Evolutionary conservation across 2,797 vertebrate species (phyloP).

Genomic region (Galaxias olidus): DNA sequence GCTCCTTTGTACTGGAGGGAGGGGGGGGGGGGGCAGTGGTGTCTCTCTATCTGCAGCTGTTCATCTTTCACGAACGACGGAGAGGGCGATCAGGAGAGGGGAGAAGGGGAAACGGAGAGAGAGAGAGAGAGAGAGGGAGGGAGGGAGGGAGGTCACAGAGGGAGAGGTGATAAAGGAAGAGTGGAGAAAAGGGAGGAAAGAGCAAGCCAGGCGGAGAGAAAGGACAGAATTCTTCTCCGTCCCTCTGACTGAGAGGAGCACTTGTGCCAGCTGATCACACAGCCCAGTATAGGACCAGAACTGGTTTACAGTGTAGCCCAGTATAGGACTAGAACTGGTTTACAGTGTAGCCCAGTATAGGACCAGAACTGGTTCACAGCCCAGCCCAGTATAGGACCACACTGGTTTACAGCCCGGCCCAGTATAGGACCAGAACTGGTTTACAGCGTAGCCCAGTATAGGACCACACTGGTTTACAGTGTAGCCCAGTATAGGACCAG

Average conservation of each 20-base stretch:
- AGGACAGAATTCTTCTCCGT: too few species aligned
- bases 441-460: constrained; percentile 56
- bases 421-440: too few species aligned
- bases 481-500: too few species aligned
- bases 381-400: constrained; percentile 62
- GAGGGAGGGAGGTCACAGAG: background rate
- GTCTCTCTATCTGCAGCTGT: constrained; percentile 55
- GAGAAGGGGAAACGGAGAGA: background rate
- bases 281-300: constrained; percentile 58
- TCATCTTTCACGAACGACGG: constrained; percentile 19
- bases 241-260: too few species aligned
- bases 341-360: too few species aligned
- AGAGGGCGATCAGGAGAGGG: background rate
- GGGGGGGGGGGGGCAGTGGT: constrained; percentile 12
- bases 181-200: constrained; percentile 7
- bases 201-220: constrained; percentile 13
- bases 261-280: constrained; percentile 60
- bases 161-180: constrained; percentile 5
- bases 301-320: too few species aligned
- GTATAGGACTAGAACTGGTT: too few species aligned
- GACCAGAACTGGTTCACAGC: too few species aligned
- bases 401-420: too few species aligned
- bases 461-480: constrained; percentile 39
- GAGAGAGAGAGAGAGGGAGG: background rate
- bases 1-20: constrained; percentile 37